Evolutionary conservation across 2,113 vertebrate species (phyloP).

Genomic region (Gnathonemus longibarbis): DNA sequence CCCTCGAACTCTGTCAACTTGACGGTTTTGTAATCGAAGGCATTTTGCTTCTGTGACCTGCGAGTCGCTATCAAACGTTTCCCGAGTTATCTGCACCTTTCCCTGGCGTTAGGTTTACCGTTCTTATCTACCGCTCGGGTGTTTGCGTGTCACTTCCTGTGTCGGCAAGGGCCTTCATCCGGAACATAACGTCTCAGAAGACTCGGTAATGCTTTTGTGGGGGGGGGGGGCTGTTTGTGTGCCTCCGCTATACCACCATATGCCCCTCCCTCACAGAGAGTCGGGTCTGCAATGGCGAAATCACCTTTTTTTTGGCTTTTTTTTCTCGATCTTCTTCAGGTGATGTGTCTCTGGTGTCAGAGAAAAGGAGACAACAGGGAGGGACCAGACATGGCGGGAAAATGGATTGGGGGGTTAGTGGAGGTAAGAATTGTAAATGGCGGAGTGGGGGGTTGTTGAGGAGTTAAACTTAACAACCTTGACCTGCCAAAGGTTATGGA

Average conservation of each 20-base stretch:
- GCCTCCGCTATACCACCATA: constrained; percentile 21
- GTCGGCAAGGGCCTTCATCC: not conserved
- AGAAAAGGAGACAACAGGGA: not conserved
- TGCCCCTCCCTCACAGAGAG: constrained; percentile 45
- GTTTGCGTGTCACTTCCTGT: not conserved
- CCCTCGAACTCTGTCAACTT: constrained; percentile 56
- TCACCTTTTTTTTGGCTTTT: constrained; percentile 48
- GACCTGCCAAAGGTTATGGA: constrained; percentile 27
- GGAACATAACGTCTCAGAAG: not conserved
- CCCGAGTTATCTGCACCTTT: constrained; percentile 43
- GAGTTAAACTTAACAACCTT: not conserved
- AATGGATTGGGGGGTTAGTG: not conserved
- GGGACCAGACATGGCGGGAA: not conserved
- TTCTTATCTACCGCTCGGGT: not conserved
- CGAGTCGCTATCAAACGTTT: constrained; percentile 22
- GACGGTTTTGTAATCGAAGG: constrained; percentile 43
- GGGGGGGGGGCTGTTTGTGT: not conserved
- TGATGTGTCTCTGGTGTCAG: not conserved
- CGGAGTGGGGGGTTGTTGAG: not conserved
- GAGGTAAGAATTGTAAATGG: not conserved
- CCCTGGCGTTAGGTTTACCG: not conserved
- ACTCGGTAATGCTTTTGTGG: not conserved
- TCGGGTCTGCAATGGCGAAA: constrained; percentile 50
- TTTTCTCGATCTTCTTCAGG: constrained; percentile 45
- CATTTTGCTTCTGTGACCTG: constrained; percentile 23